A percentile compares a stretch with the other conserved stretches of the same genome.
These are phyloP conservation scores for Masticophis lateralis DNA, from an alignment of 2,797 vertebrate species.

Conservation along the genomic window DNA sequence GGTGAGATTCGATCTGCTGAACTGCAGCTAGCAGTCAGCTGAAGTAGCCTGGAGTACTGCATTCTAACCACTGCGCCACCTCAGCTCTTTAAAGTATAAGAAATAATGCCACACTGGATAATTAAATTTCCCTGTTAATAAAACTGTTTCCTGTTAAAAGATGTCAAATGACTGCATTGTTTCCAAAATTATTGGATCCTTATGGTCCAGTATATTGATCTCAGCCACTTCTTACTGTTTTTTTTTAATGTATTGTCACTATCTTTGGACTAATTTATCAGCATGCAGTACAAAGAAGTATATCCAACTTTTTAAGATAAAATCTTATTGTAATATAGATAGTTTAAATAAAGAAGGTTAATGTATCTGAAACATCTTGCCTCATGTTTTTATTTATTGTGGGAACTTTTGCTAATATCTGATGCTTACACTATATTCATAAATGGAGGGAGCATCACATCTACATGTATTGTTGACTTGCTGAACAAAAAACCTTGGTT, in stretches of 20 bases:
- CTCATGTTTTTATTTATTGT: not conserved
- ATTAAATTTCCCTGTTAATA: conserved; percentile 12
- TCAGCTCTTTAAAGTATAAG: not conserved
- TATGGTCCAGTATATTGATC: conserved; percentile 13
- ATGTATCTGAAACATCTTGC: conserved; percentile 3
- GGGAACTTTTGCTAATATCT: conserved; percentile 26
- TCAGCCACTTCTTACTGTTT: not conserved
- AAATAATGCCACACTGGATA: conserved; percentile 24
- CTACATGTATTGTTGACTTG: conserved; percentile 23
- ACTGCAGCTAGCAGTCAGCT: too few relatives aligned
- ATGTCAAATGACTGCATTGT: not conserved
- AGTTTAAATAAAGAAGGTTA: not conserved
- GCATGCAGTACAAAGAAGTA: not conserved
- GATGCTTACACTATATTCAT: not conserved
- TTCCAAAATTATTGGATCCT: not conserved
- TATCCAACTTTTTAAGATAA: not conserved
- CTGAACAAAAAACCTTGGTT: conserved; percentile 38
- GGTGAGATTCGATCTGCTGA: too few relatives aligned
- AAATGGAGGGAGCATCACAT: not conserved
- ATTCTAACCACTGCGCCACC: too few relatives aligned
- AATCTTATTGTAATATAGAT: not conserved
- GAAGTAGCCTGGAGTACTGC: too few relatives aligned
- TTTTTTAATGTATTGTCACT: not conserved
- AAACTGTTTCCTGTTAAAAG: conserved; percentile 15
- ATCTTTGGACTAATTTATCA: not conserved